Conservation (phyloP, 2,797 vertebrate species). For the Bovichtus variegatus region DNA sequence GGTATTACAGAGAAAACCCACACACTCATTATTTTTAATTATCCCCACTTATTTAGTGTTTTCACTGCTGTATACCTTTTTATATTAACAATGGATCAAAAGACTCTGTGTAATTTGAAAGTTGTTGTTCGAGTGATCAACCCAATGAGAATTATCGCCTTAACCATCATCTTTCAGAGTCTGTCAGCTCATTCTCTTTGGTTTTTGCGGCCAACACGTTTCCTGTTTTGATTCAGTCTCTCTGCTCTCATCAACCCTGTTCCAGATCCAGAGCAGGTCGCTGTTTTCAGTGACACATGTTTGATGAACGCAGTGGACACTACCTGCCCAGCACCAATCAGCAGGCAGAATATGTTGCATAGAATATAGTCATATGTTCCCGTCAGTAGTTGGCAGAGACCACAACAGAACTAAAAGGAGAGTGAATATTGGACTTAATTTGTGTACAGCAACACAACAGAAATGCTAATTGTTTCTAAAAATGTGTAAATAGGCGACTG, state of each 20-base stretch:
- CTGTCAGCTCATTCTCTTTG: not conserved
- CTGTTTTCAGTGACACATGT: not conserved
- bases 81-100: constrained; percentile 1
- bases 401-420: not conserved
- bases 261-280: not conserved
- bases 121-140: not conserved
- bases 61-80: not conserved
- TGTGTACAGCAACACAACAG: not conserved
- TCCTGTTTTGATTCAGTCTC: not conserved
- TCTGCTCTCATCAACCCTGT: not conserved
- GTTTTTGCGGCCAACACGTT: not conserved
- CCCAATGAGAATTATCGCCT: not conserved
- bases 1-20: constrained; percentile 4
- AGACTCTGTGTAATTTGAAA: not conserved
- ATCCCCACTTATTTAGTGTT: constrained; percentile 11
- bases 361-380: not conserved
- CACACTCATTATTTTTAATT: constrained; percentile 36
- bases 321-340: not conserved
- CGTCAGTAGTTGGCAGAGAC: not conserved
- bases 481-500: not conserved
- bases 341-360: not conserved
- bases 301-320: not conserved
- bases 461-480: not conserved
- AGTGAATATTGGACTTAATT: not conserved
- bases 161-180: not conserved